phyloP scores from a whole-genome alignment of 2,113 vertebrate genomes.

The Labrus mixtus region DNA sequence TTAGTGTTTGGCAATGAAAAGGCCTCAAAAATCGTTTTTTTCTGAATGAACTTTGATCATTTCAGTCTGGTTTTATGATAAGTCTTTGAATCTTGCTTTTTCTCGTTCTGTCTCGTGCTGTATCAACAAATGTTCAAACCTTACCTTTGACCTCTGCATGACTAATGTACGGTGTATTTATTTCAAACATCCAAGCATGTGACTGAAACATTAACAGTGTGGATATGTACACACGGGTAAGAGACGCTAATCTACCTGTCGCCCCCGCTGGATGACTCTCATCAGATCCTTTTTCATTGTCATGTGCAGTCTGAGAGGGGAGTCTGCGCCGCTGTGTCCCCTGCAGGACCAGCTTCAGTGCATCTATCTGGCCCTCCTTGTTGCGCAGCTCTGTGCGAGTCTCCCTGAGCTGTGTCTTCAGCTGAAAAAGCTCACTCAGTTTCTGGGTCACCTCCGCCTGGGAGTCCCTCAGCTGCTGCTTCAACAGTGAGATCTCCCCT shows the following conservation, averaged over 20 bases:
- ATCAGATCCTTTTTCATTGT: slow-evolving; percentile 70
- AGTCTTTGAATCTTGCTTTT: no score
- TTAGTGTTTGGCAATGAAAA: no score
- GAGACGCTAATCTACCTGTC: slow-evolving; percentile 46
- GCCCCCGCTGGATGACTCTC: slow-evolving; percentile 60
- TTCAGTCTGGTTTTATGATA: no score
- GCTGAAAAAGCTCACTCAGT: slow-evolving; percentile 93
- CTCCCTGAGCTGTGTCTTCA: slow-evolving; percentile 94
- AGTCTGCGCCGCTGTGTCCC: slow-evolving; percentile 63
- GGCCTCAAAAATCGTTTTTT: no score
- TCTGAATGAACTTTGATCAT: no score
- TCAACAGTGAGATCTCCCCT: slow-evolving; percentile 94
- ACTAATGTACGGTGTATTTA: neutral
- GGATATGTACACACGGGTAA: neutral
- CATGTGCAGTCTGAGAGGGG: slow-evolving; percentile 64
- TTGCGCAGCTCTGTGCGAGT: slow-evolving; percentile 86
- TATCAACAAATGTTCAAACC: no score
- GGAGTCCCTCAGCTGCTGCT: slow-evolving; percentile 95
- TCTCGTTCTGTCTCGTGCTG: no score
- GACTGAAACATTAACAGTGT: neutral
- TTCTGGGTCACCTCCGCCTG: slow-evolving; percentile 96
- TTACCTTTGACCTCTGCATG: neutral
- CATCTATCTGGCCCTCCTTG: slow-evolving; percentile 88
- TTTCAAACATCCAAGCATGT: neutral
- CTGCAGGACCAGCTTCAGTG: slow-evolving; percentile 86